Conservation (phyloP, 2,797 vertebrate genomes). For the Morus bassanus region DNA sequence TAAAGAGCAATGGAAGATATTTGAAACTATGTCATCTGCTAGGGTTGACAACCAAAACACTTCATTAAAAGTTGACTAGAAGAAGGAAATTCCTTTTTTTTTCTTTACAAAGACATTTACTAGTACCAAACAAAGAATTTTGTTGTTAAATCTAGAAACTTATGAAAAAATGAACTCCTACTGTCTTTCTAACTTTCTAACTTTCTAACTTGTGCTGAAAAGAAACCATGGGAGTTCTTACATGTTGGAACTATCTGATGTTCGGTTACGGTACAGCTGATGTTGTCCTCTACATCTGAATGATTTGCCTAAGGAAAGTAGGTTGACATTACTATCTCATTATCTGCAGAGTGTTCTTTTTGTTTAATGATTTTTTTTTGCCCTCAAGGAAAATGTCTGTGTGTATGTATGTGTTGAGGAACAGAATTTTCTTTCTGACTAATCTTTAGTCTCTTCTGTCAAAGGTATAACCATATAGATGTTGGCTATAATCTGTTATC, state of each 20-base stretch:
- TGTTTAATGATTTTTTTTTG: not conserved
- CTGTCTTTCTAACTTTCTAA: not conserved
- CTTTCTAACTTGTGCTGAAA: not conserved
- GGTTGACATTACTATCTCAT: not conserved
- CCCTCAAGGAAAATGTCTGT: not conserved
- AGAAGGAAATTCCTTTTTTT: not conserved
- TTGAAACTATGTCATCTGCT: not conserved
- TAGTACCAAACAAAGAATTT: not conserved
- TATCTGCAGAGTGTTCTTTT: not conserved
- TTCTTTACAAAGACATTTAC: not conserved
- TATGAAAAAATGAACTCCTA: not conserved
- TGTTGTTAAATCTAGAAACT: not conserved
- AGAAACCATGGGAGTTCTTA: not conserved
- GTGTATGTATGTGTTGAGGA: not conserved
- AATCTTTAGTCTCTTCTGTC: not conserved
- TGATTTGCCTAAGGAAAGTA: not conserved
- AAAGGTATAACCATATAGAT: not conserved
- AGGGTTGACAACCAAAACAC: conserved; percentile 14
- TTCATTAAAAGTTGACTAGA: conserved; percentile 15
- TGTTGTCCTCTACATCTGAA: not conserved
- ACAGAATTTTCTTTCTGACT: not conserved
- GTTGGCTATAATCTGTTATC: not conserved
- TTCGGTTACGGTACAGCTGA: not conserved
- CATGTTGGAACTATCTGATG: not conserved
- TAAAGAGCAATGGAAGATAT: not conserved